Percentiles rank a stretch among this genome's conserved stretches.
Evolutionary conservation across 1,140 invertebrate species (phyloP).

Genomic region (Drosophila malerkotliana): DNA sequence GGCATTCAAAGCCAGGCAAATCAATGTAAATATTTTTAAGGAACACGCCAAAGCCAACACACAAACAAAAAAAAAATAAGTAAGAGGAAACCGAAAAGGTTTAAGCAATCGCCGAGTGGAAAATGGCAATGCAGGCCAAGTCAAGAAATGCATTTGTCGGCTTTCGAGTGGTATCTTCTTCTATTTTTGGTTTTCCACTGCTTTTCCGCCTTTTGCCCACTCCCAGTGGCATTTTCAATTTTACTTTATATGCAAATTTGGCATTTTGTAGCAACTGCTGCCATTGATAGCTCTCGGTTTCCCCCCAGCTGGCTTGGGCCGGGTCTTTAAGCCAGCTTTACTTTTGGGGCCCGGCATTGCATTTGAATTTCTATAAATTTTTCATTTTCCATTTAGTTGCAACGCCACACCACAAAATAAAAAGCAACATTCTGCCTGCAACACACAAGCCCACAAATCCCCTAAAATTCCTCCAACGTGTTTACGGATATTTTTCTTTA

Average conservation of each 20-base stretch:
- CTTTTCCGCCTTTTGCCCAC: conserved; percentile 32
- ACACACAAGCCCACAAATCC: conserved; percentile 33
- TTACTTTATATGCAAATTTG: conserved; percentile 82
- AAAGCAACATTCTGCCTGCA: conserved; percentile 8
- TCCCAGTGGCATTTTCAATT: conserved; percentile 77
- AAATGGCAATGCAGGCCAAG: conserved; percentile 47
- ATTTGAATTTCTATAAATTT: conserved; percentile 81
- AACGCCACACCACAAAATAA: conserved; percentile 51
- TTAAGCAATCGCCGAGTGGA: conserved; percentile 48
- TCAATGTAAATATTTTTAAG: conserved; percentile 78
- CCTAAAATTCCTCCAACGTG: conserved; percentile 20
- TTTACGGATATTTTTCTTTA: conserved; percentile 43
- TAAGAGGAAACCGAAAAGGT: conserved; percentile 31
- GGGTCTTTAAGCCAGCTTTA: conserved; percentile 74
- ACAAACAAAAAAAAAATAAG: neutral
- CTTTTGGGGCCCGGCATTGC: conserved; percentile 41
- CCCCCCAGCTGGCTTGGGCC: conserved; percentile 12
- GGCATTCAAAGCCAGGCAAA: conserved; percentile 50
- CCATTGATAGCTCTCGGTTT: conserved; percentile 66
- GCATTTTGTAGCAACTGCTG: conserved; percentile 75
- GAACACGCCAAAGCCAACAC: conserved; percentile 8
- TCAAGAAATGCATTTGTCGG: conserved; percentile 65
- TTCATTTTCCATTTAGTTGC: conserved; percentile 76
- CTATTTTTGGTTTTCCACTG: conserved; percentile 12
- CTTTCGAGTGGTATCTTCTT: conserved; percentile 44